These are phyloP conservation scores for Drosophila truncata DNA, from an alignment of 1,140 invertebrate genomes.

Conservation along the genomic window DNA sequence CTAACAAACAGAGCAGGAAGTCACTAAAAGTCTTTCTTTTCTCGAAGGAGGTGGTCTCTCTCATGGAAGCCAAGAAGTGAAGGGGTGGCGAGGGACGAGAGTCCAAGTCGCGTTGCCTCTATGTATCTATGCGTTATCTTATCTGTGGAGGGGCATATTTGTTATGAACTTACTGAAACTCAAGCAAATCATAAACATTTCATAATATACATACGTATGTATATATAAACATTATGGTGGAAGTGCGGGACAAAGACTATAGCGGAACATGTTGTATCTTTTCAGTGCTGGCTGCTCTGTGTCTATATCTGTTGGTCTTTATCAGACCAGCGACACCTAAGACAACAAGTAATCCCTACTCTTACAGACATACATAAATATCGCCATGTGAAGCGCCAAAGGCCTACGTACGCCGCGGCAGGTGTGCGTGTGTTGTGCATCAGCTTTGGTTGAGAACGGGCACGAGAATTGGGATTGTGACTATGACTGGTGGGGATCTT, in stretches of 20 bases:
- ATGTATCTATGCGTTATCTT: conserved; percentile 71
- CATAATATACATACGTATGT: conserved; percentile 46
- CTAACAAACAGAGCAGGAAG: conserved; percentile 37
- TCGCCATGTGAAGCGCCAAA: conserved; percentile 35
- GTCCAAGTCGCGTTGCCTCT: conserved; percentile 26
- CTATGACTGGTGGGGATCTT: conserved; percentile 28
- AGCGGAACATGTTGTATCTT: conserved; percentile 79
- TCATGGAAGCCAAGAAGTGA: not conserved
- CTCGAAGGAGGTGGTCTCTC: conserved; percentile 17
- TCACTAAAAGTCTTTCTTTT: conserved; percentile 46
- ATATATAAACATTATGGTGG: conserved; percentile 71
- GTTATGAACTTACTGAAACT: conserved; percentile 80
- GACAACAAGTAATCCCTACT: conserved; percentile 78
- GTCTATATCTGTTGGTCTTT: conserved; percentile 70
- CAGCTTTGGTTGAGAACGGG: conserved; percentile 5
- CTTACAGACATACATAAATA: conserved; percentile 60
- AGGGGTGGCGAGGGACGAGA: not conserved
- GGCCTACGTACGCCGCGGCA: conserved; percentile 24
- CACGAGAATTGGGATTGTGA: not conserved
- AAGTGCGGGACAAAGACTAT: conserved; percentile 54
- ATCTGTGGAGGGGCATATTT: conserved; percentile 72
- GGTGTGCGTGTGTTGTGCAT: conserved; percentile 9
- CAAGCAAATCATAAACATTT: conserved; percentile 84
- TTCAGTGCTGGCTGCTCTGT: conserved; percentile 36
- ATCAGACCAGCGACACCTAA: conserved; percentile 60